phyloP scores from a whole-genome alignment of 2,113 vertebrate genomes.

The Poecilia latipinna region DNA sequence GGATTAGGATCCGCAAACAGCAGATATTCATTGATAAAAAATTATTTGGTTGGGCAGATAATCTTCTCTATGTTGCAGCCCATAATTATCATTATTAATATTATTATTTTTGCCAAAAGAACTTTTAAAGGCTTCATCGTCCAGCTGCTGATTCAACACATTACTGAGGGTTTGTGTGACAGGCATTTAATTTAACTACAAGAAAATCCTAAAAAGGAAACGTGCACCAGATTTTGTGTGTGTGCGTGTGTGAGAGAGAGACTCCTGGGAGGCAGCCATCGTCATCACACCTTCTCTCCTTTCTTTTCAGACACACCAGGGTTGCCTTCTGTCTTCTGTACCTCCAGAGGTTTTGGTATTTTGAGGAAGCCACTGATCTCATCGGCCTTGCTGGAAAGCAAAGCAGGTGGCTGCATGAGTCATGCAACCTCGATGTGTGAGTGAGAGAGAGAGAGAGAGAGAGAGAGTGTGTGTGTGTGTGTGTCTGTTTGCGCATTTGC shows the following conservation, averaged over 20 bases:
- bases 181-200: background rate
- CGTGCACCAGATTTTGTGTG: slow-evolving; percentile 24
- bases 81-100: too few species aligned
- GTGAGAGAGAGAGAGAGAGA: too few species aligned
- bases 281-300: slow-evolving; percentile 53
- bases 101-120: background rate
- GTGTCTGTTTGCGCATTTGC: slow-evolving; percentile 25
- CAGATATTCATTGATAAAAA: too few species aligned
- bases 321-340: slow-evolving; percentile 23
- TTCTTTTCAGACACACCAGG: slow-evolving; percentile 11
- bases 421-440: slow-evolving; percentile 44
- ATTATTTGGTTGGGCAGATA: too few species aligned
- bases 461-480: slow-evolving; percentile 17
- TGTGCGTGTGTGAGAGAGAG: slow-evolving; percentile 19
- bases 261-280: slow-evolving; percentile 48
- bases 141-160: background rate
- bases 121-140: background rate
- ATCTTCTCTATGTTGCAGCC: too few species aligned
- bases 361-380: slow-evolving; percentile 68
- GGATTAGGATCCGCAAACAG: too few species aligned
- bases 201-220: background rate
- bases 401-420: slow-evolving; percentile 63
- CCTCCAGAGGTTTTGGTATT: slow-evolving; percentile 57
- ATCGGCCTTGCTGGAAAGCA: slow-evolving; percentile 64
- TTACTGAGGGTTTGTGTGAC: too few species aligned